A percentile compares a stretch with the other conserved stretches of the same genome.
These are phyloP conservation scores for Drosophila anceps DNA, from an alignment of 2,888 invertebrate genomes.

Conservation along the genomic window DNA sequence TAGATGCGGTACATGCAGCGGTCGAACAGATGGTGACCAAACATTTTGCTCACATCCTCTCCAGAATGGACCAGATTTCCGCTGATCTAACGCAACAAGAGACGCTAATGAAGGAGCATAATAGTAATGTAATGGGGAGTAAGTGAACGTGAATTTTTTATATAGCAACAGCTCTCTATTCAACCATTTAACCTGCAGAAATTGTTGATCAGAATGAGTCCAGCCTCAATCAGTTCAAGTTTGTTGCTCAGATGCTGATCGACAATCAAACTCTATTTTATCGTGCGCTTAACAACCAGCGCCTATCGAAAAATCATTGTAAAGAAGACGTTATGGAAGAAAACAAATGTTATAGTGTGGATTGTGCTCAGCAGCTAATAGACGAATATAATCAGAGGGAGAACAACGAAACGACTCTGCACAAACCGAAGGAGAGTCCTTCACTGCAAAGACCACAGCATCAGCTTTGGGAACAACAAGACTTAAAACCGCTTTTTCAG, in stretches of 20 bases:
- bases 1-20: slow-evolving; percentile 74
- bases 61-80: slow-evolving; percentile 43
- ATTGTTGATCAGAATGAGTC: slow-evolving; percentile 56
- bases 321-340: background rate
- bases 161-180: background rate
- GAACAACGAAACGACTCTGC: background rate
- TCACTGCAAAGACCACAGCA: slow-evolving; percentile 42
- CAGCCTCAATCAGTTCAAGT: slow-evolving; percentile 73
- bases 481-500: background rate
- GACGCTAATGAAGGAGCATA: slow-evolving; percentile 37
- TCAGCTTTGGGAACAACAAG: slow-evolving; percentile 49
- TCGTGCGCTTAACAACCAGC: slow-evolving; percentile 42
- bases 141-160: slow-evolving; percentile 38
- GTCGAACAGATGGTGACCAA: slow-evolving; percentile 53
- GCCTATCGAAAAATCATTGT: background rate
- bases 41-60: slow-evolving; percentile 44
- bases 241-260: slow-evolving; percentile 74
- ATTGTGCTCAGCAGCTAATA: background rate
- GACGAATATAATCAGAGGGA: background rate
- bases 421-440: background rate
- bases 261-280: slow-evolving; percentile 64
- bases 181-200: slow-evolving; percentile 37
- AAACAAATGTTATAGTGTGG: slow-evolving; percentile 4
- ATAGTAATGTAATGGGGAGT: slow-evolving; percentile 58
- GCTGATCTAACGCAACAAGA: slow-evolving; percentile 50